Conservation (phyloP, 2,113 vertebrate species). For the Bucco capensis region DNA sequence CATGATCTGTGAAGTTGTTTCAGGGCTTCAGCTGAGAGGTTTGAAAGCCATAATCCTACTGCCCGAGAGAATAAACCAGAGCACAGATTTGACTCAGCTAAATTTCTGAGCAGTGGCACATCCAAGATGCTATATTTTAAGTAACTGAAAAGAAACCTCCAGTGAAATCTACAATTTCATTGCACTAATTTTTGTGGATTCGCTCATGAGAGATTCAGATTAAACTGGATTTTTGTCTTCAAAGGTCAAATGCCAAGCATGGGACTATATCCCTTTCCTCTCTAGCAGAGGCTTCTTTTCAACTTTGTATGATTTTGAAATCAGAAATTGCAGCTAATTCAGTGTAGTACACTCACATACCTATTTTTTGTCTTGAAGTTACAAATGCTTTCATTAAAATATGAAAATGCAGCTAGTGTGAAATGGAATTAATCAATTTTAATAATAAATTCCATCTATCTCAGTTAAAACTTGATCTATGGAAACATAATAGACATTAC, state of each 20-base stretch:
- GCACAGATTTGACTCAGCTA: neutral
- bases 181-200: neutral
- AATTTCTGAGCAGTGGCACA: neutral
- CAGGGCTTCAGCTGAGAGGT: neutral
- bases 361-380: neutral
- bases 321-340: neutral
- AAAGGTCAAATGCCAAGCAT: neutral
- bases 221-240: neutral
- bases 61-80: neutral
- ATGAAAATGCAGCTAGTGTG: slow-evolving; percentile 1
- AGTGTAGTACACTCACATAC: neutral
- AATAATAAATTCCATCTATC: slow-evolving; percentile 33
- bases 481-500: neutral
- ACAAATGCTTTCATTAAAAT: slow-evolving; percentile 3
- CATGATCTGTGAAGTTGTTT: neutral
- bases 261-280: neutral
- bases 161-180: neutral
- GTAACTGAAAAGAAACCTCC: neutral
- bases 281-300: neutral
- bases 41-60: neutral
- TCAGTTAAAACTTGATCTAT: slow-evolving; percentile 17
- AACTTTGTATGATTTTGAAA: neutral
- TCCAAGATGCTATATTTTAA: neutral
- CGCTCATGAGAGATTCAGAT: neutral
- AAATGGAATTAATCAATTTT: slow-evolving; percentile 38